Base-by-base conservation (phyloP, 2,113 vertebrate genomes). In the Sander lucioperca region DNA sequence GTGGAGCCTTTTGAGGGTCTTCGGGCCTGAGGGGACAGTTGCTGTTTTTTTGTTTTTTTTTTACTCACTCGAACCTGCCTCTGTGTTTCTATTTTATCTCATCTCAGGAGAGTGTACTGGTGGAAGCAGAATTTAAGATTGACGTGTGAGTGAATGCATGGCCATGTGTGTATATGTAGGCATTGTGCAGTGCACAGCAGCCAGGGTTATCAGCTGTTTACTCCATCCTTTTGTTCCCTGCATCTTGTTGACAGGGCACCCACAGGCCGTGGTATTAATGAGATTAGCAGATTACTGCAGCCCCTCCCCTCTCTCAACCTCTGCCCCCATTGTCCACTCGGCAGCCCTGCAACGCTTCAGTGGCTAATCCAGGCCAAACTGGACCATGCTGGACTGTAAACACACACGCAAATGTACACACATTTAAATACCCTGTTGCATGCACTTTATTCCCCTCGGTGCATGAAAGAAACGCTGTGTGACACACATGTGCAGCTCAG, bases 221-320 rank as follows among this genome's bases (percentile, higher is more conserved):
- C 83, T 57, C 81, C 86, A 21, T 89, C 70, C 88, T 86, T 84
- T 92, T 90, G 88, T 93, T 89, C 74, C 61, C 88, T 69, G 74
- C 67, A 27, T 86, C 76, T 83, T 89, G 84, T 88, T 75, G 77
- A 94, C 93, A 87, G 88, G 79, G 74, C 90, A 71, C 88, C 82
- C 81, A 56, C 79, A 80, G 67, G 86, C 84, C 74, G 62, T 73
- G 85, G 84, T 73, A 83, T 92, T 95, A 95, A 95, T 94, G 88
- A 94, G 95, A 95, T 95, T 95, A 95, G 69, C 91, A 91, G 95
- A 95, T 95, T 95, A 95, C 76, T 19, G 43, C 50, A 2, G 67
- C 83, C 84, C 77, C 86, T 58, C 84, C 74, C 72, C 63, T 23
- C 78, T 13, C 59, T 56, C 72, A 39, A 69, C 89, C 84, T 82